Evolutionary conservation across 1,140 invertebrate species (phyloP).

Genomic region (Eurosta solidaginis): DNA sequence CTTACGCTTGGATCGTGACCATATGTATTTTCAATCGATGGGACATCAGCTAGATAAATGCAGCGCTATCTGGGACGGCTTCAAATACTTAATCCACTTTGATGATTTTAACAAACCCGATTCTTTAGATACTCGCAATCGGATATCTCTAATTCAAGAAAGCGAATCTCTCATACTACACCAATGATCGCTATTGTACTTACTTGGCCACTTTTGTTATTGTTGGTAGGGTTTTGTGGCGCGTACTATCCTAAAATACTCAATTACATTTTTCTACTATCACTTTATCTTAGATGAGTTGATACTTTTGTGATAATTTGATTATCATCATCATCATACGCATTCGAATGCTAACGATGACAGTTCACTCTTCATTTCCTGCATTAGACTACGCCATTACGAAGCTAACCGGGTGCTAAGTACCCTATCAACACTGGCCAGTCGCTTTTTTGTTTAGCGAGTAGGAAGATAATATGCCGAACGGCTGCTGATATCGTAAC

Average conservation of each 20-base stretch:
- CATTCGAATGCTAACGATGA: neutral
- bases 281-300: conserved; percentile 5
- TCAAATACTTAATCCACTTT: too few relatives aligned
- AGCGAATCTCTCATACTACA: too few relatives aligned
- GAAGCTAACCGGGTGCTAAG: neutral
- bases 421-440: neutral
- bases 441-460: neutral
- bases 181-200: conserved; percentile 13
- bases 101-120: too few relatives aligned
- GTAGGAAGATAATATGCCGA: neutral
- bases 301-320: neutral
- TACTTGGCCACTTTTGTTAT: neutral
- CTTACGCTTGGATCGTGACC: too few relatives aligned
- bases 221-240: neutral
- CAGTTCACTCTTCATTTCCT: conserved; percentile 16
- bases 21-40: too few relatives aligned
- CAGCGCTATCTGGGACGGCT: too few relatives aligned
- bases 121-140: too few relatives aligned
- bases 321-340: neutral
- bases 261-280: neutral
- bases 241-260: neutral
- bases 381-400: neutral
- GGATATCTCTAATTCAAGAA: neutral
- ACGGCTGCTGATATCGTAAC: neutral
- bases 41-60: too few relatives aligned